Evolutionary conservation across 2,113 vertebrate species (phyloP).

Genomic region (Tupaia chinensis): DNA sequence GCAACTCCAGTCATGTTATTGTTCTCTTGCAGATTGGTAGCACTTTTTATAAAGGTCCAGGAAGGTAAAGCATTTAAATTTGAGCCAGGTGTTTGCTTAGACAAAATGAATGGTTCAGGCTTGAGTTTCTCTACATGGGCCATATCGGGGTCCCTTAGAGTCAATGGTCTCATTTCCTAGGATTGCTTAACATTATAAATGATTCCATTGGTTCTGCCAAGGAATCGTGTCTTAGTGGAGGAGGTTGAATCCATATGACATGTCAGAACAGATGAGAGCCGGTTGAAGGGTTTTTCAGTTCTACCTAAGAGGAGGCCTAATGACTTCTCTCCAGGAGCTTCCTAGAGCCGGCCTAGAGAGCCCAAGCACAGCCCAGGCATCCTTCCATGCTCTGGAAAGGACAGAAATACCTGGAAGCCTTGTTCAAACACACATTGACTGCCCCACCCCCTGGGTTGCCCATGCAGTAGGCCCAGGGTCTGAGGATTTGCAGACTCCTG

Average conservation of each 20-base stretch:
- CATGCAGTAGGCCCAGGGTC: neutral
- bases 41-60: neutral
- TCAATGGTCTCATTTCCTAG: neutral
- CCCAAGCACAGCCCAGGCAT: neutral
- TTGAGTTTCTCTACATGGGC: neutral
- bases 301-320: neutral
- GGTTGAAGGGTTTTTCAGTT: neutral
- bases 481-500: neutral
- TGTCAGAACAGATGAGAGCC: neutral
- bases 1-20: neutral
- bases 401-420: neutral
- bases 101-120: neutral
- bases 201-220: neutral
- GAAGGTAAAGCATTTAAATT: neutral
- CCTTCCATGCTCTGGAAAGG: too few relatives aligned
- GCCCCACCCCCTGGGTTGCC: neutral
- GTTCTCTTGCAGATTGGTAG: neutral
- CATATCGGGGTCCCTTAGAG: neutral
- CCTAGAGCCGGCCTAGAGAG: too few relatives aligned
- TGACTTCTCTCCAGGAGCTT: neutral
- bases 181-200: constrained; percentile 2
- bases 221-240: neutral
- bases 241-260: neutral
- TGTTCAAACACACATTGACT: neutral
- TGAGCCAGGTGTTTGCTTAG: neutral